Base-by-base conservation (phyloP, 2,113 vertebrate species). In the Tragelaphus scriptus region DNA sequence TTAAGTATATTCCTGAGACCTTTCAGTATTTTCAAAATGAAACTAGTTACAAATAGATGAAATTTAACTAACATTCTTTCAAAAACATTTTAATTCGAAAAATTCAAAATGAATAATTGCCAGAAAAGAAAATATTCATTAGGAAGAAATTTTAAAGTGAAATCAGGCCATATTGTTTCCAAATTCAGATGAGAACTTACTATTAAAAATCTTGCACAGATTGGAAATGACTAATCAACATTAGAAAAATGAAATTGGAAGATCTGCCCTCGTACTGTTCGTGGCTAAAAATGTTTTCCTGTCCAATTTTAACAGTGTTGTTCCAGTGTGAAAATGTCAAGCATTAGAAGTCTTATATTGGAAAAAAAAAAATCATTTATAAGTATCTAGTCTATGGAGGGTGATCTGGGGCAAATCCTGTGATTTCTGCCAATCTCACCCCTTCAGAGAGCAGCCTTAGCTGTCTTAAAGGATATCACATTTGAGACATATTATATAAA, bases 201-300 rank as follows among this genome's bases (percentile, higher is more conserved):
- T 98, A 21, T 97, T 98, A 94, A 94, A 92, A 98, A 89, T 87
- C 47, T 68, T 97, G 96, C 55, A 47, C 97, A 95, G 80, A 95
- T 79, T 97, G 94, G 58, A 98, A 98, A 85, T 98, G 96, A 97
- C 44, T 97, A 95, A 79, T 96, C 94, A 98, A 80, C 97, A 88
- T 96, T 96, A 96, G 79, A 44, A 58, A 97, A 97, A 96, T 96
- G 63, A 90, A 97, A 97, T 85, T 95, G 30, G 59, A 97, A 93
- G 92, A 88, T 96, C 49, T 97, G 63, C 63, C 79, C 87, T 97
- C 19, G 0, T 97, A 79, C 10, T 80, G 25, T 96, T 98, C 30
- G 53, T 97, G 94, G 94, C 59, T 97, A 87, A 98, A 97, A 96
- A 85, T 82, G 92, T 75, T 96, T 98, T 97, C 2, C 30, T 97